These are phyloP conservation scores for Paramormyrops kingsleyae DNA, from an alignment of 2,113 vertebrate species.

Conservation along the genomic window DNA sequence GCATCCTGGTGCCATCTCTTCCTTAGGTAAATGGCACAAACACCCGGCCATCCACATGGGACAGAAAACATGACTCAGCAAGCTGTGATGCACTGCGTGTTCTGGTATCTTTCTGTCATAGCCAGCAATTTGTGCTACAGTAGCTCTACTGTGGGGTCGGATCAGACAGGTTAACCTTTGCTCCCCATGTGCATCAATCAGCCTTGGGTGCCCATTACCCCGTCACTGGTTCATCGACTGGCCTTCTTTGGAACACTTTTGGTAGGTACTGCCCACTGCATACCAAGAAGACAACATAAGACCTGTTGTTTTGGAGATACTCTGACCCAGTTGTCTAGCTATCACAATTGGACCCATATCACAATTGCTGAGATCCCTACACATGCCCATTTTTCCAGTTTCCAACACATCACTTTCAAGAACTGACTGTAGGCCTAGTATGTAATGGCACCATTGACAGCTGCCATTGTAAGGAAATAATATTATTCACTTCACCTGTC, in stretches of 20 bases:
- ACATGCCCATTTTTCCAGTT: neutral
- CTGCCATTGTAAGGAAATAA: neutral
- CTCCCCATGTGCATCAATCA: neutral
- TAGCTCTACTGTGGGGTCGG: neutral
- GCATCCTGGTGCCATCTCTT: neutral
- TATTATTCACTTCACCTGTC: neutral
- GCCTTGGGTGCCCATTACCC: neutral
- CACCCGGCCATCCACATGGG: neutral
- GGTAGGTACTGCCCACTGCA: neutral
- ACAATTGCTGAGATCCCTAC: neutral
- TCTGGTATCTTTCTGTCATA: neutral
- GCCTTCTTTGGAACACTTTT: neutral
- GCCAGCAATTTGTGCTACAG: neutral
- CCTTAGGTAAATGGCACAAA: neutral
- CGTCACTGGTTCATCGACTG: neutral
- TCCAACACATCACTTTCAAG: neutral
- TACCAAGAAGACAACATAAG: neutral
- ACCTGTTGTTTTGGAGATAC: neutral
- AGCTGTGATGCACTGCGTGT: neutral
- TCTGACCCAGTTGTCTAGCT: neutral
- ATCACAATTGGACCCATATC: neutral
- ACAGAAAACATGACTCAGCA: neutral
- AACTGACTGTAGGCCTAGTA: neutral
- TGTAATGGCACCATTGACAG: neutral
- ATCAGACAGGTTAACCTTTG: neutral